Evolutionary conservation across 2,888 invertebrate species (phyloP), one percentile per base, ranked within the genome.

Genomic region (Archips xylosteana): DNA sequence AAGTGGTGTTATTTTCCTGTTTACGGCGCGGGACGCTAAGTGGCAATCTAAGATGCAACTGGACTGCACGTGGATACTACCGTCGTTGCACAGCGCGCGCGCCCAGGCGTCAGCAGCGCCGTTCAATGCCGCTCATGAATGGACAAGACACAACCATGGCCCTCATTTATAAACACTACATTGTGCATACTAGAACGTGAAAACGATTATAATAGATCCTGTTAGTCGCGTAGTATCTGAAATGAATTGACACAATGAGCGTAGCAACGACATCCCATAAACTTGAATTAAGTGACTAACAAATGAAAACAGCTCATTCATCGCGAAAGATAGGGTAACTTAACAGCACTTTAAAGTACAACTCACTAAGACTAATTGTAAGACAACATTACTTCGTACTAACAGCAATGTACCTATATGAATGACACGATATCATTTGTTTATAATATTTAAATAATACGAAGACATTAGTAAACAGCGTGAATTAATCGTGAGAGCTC

Each of bases 381-480:
- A 32, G 15, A 45, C 59, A 47, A 71, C 36, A 45, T 54, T 8
- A 68, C n/a, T 47, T 47, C n/a, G 47, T 42, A 60, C 65, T 9
- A 42, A 13, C 49, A 59, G 12, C 49, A 65, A 63, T 32, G 32
- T 10, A 23, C 32, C 39, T 39, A 47, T 47, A 47, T 75, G 73
- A 75, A 75, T 75, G 70, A 75, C 75, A 77, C 74, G 78, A 80
- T 81, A 83, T 80, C 75, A 76, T 76, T 60, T 79, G 81, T 80
- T 83, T 82, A 81, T 78, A 82, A 78, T 81, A 78, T 78, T 79
- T 74, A 62, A 80, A 75, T 76, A 78, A 72, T 75, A 83, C 79
- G 42, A 64, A 39, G 75, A 54, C 88, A 88, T 81, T 79, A 80
- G 82, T 87, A 85, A 88, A 88, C 87, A 87, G 80, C 87, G 87